A percentile compares a stretch with the other conserved stretches of the same genome.
phyloP scores from a whole-genome alignment of 2,888 invertebrate species.

The Dasypogon diadema region DNA sequence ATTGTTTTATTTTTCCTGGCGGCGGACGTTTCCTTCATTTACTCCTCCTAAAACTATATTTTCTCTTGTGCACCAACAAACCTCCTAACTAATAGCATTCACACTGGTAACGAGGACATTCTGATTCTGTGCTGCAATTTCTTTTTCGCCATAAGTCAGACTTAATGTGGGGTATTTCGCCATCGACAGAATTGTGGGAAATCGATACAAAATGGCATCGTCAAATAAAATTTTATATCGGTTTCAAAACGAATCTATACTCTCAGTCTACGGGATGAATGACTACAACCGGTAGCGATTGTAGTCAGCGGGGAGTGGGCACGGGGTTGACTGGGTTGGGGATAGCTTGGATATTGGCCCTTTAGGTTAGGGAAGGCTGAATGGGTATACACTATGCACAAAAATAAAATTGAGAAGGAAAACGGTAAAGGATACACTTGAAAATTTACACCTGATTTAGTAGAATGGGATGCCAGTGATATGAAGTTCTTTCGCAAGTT shows the following conservation, averaged over 20 bases:
- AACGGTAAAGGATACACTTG: constrained; percentile 47
- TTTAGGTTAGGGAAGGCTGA: neutral
- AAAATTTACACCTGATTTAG: constrained; percentile 50
- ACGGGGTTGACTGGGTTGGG: no score
- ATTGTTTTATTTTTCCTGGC: constrained; percentile 24
- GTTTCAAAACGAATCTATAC: constrained; percentile 51
- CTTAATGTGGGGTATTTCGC: constrained; percentile 59
- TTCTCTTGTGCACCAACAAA: constrained; percentile 14
- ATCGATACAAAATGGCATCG: constrained; percentile 63
- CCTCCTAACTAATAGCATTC: constrained; percentile 39
- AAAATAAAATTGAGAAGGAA: constrained; percentile 40
- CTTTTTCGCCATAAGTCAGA: constrained; percentile 61
- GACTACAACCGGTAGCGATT: constrained; percentile 27
- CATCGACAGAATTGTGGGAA: constrained; percentile 59
- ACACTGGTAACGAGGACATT: constrained; percentile 55
- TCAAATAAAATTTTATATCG: constrained; percentile 62
- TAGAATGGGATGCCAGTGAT: constrained; percentile 50
- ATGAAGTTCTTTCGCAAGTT: constrained; percentile 45
- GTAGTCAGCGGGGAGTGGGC: neutral
- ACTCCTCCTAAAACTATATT: constrained; percentile 30
- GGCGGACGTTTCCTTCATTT: constrained; percentile 24
- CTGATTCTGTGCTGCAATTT: constrained; percentile 58
- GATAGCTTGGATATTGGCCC: no score
- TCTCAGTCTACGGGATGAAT: constrained; percentile 45
- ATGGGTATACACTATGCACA: constrained; percentile 5